Percentiles rank a stretch among this genome's conserved stretches.
Evolutionary conservation across 2,797 vertebrate genomes (phyloP).

Genomic region (Mus spretus): DNA sequence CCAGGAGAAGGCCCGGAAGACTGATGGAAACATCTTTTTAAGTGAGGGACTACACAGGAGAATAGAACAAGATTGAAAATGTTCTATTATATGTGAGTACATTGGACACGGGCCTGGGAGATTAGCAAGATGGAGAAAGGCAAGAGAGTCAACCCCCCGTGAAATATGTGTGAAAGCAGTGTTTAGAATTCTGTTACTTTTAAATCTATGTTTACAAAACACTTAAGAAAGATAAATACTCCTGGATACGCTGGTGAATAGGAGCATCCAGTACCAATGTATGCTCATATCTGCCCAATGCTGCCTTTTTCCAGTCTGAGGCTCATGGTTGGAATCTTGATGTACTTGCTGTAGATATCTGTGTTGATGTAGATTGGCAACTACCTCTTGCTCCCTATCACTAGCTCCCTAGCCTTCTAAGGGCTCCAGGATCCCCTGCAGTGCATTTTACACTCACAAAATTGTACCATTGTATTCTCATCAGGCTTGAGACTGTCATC

Average conservation of each 20-base stretch:
- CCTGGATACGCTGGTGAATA: not conserved
- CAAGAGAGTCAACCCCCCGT: not conserved
- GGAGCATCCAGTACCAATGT: not conserved
- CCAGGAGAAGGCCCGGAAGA: not conserved
- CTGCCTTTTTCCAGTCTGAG: not conserved
- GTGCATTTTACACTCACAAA: not conserved
- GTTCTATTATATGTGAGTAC: not conserved
- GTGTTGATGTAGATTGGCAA: not conserved
- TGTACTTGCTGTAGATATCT: not conserved
- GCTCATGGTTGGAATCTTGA: not conserved
- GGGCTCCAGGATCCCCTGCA: not conserved
- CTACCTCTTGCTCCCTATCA: not conserved
- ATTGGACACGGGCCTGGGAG: not conserved
- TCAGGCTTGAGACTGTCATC: not conserved
- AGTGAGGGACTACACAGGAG: too few species aligned
- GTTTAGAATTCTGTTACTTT: not conserved
- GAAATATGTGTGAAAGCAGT: not conserved
- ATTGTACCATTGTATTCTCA: not conserved
- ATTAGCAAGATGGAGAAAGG: not conserved
- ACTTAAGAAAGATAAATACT: not conserved
- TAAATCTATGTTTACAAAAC: not conserved
- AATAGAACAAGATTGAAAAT: not conserved
- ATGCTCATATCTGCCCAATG: not conserved
- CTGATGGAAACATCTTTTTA: not conserved
- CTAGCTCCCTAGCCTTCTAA: not conserved